A percentile compares a stretch with the other conserved stretches of the same genome.
Conservation (phyloP, 2,113 vertebrate species). For the Oceanodroma tethys region DNA sequence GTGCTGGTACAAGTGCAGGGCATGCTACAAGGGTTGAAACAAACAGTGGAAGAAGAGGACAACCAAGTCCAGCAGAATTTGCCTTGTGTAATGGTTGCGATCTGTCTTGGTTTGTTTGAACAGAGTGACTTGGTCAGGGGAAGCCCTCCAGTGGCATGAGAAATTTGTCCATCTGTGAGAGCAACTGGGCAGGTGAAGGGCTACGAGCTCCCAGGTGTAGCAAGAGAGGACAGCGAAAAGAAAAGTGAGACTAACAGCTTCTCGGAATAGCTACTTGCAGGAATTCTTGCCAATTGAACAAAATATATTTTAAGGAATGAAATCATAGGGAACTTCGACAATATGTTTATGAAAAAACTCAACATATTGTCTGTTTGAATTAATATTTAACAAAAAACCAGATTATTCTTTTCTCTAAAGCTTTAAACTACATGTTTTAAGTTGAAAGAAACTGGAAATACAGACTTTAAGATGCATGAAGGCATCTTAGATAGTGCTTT, state of each 20-base stretch:
- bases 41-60: rapidly evolving
- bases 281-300: neutral
- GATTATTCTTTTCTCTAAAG: neutral
- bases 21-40: neutral
- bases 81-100: neutral
- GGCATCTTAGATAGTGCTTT: neutral
- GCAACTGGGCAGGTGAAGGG: neutral
- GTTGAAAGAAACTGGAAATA: neutral
- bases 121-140: neutral
- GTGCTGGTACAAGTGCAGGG: neutral
- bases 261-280: neutral
- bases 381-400: neutral
- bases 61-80: neutral
- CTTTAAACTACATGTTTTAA: neutral
- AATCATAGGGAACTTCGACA: neutral
- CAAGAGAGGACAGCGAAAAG: neutral
- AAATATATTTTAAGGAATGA: neutral
- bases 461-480: neutral
- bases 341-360: neutral
- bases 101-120: neutral
- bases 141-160: neutral
- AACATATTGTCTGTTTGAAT: neutral
- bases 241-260: neutral
- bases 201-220: neutral
- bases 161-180: neutral